A percentile compares a stretch with the other conserved stretches of the same genome.
These are phyloP conservation scores for Napeogenes inachia DNA, from an alignment of 2,888 invertebrate species.

Conservation along the genomic window DNA sequence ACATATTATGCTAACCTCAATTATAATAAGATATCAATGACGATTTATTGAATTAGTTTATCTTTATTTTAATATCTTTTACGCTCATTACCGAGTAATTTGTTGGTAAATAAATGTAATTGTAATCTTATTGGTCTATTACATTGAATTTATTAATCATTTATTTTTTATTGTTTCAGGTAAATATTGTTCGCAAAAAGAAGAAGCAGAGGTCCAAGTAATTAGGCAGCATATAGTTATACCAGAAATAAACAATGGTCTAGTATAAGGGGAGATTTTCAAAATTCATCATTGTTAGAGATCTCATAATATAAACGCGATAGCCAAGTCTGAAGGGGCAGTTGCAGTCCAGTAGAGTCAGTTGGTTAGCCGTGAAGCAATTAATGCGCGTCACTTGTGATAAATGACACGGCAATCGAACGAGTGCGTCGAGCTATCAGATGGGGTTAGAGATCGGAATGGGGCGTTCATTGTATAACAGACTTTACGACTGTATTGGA, in stretches of 20 bases:
- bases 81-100: background rate
- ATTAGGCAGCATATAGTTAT: no score
- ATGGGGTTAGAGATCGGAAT: constrained; percentile 12
- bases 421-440: constrained; percentile 26
- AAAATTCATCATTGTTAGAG: no score
- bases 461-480: background rate
- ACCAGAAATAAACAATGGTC: no score
- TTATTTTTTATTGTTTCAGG: constrained; percentile 32
- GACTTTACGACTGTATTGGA: background rate
- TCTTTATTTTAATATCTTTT: background rate
- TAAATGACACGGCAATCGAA: constrained; percentile 28
- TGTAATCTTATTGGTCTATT: background rate
- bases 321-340: constrained; percentile 4
- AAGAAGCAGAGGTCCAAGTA: no score
- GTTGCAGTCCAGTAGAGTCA: constrained; percentile 35
- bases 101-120: background rate
- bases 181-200: constrained; percentile 16
- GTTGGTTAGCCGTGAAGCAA: constrained; percentile 41
- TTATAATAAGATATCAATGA: background rate
- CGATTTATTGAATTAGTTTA: constrained; percentile 2
- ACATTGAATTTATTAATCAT: background rate
- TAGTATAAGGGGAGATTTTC: no score
- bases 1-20: constrained; percentile 1
- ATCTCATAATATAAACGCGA: background rate
- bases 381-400: constrained; percentile 37